These are phyloP conservation scores for Oligia latruncula DNA, from an alignment of 2,888 invertebrate genomes.

Conservation along the genomic window DNA sequence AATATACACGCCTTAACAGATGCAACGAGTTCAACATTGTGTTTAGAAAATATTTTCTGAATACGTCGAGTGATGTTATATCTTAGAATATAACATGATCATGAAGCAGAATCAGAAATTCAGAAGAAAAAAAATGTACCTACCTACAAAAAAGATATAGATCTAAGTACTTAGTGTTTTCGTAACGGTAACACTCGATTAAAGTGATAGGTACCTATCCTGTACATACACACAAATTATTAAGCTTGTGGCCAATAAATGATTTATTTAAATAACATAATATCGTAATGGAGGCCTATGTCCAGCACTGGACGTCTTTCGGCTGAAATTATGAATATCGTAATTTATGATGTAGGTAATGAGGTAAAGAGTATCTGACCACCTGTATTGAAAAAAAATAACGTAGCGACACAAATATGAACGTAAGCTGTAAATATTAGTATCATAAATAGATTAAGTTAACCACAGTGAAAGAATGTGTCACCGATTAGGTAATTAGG, in stretches of 20 bases:
- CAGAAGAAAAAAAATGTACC: background rate
- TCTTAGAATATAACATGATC: background rate
- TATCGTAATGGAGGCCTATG: too few relatives aligned
- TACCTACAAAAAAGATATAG: background rate
- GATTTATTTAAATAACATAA: background rate
- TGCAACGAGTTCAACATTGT: slow-evolving; percentile 64
- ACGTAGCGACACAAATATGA: slow-evolving; percentile 15
- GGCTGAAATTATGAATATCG: too few relatives aligned
- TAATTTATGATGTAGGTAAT: background rate
- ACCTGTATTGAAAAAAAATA: background rate
- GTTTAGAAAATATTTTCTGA: slow-evolving; percentile 22
- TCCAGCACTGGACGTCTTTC: too few relatives aligned
- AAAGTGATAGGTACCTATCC: background rate
- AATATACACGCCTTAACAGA: slow-evolving; percentile 65
- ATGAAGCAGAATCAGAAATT: slow-evolving; percentile 6
- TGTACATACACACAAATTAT: background rate
- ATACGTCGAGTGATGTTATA: background rate
- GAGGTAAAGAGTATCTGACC: background rate
- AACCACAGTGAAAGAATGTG: slow-evolving; percentile 49
- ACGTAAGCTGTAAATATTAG: slow-evolving; percentile 15
- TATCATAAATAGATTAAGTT: slow-evolving; percentile 30
- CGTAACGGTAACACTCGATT: slow-evolving; percentile 10
- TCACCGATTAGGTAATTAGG: slow-evolving; percentile 67
- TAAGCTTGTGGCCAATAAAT: slow-evolving; percentile 6
- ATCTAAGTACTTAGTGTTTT: background rate